These are phyloP conservation scores for Hephaestus fuliginosus DNA, from an alignment of 2,797 vertebrate genomes.

Conservation along the genomic window DNA sequence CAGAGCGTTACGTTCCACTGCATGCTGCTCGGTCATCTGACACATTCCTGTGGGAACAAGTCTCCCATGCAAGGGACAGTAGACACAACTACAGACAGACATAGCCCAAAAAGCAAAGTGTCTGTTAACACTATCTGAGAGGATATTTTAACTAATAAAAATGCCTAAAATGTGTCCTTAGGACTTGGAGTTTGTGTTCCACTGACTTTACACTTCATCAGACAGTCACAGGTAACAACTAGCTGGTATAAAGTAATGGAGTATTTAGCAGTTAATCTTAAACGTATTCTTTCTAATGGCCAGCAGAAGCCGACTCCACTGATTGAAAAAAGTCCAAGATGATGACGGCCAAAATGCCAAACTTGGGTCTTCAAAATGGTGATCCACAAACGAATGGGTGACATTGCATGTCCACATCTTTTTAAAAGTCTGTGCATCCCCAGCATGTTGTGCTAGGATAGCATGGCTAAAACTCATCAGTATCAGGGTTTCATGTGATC, in stretches of 20 bases:
- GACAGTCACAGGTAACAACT: neutral
- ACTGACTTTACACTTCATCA: neutral
- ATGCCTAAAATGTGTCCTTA: neutral
- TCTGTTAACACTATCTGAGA: neutral
- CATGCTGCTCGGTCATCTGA: slow-evolving; percentile 61
- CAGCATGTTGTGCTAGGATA: neutral
- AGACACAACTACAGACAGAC: slow-evolving; percentile 29
- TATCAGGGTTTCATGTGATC: neutral
- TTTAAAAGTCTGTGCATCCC: neutral
- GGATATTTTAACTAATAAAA: neutral
- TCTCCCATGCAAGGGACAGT: slow-evolving; percentile 17
- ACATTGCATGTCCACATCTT: too few species aligned
- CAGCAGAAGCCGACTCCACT: too few species aligned
- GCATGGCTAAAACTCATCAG: neutral
- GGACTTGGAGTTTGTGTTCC: neutral
- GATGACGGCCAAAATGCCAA: too few species aligned
- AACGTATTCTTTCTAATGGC: too few species aligned
- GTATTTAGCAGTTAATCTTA: neutral
- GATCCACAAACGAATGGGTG: too few species aligned
- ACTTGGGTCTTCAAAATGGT: too few species aligned
- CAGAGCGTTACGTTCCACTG: slow-evolving; percentile 54
- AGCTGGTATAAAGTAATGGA: neutral
- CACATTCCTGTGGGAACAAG: slow-evolving; percentile 67
- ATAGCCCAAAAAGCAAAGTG: slow-evolving; percentile 4
- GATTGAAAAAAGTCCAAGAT: too few species aligned